A percentile compares a stretch with the other conserved stretches of the same genome.
These are phyloP conservation scores for Acanthoscelides obtectus DNA, from an alignment of 2,888 invertebrate genomes.

Conservation along the genomic window DNA sequence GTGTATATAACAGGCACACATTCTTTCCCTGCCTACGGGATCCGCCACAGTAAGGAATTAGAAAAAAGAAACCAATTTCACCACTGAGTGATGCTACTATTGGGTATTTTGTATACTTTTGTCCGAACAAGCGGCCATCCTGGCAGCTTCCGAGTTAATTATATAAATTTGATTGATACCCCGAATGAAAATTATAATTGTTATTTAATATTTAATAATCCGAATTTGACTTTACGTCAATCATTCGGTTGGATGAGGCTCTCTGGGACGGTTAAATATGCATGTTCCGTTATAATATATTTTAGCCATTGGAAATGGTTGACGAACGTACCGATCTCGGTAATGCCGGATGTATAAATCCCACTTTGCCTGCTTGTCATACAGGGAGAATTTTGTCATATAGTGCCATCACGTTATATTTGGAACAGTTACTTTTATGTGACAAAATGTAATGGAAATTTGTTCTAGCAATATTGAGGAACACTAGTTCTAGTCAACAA, in stretches of 20 bases:
- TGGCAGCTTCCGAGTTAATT: constrained; percentile 15
- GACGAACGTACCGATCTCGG: constrained; percentile 15
- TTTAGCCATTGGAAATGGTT: constrained; percentile 21
- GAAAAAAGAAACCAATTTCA: too few relatives aligned
- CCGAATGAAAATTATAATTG: constrained; percentile 39
- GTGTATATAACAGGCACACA: too few relatives aligned
- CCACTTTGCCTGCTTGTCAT: constrained; percentile 3
- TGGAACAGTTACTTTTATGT: too few relatives aligned
- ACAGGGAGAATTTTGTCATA: too few relatives aligned
- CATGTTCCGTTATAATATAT: constrained; percentile 24
- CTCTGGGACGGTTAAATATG: constrained; percentile 27
- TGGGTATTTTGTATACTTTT: too few relatives aligned
- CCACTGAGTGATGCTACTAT: too few relatives aligned
- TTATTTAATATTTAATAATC: constrained; percentile 41
- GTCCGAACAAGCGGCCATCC: too few relatives aligned
- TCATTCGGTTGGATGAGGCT: constrained; percentile 30
- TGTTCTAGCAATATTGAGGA: too few relatives aligned
- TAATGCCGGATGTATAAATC: constrained; percentile 19
- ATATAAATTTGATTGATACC: constrained; percentile 30
- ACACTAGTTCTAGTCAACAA: too few relatives aligned
- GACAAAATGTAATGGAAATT: too few relatives aligned
- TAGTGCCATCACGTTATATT: constrained; percentile 13
- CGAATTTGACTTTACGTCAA: constrained; percentile 36
- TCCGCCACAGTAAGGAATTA: too few relatives aligned
- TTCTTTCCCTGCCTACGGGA: too few relatives aligned